Evolutionary conservation across 2,888 invertebrate genomes (phyloP), one percentile per base, ranked within the genome.

Genomic region (Cryptocheilus praepositus): DNA sequence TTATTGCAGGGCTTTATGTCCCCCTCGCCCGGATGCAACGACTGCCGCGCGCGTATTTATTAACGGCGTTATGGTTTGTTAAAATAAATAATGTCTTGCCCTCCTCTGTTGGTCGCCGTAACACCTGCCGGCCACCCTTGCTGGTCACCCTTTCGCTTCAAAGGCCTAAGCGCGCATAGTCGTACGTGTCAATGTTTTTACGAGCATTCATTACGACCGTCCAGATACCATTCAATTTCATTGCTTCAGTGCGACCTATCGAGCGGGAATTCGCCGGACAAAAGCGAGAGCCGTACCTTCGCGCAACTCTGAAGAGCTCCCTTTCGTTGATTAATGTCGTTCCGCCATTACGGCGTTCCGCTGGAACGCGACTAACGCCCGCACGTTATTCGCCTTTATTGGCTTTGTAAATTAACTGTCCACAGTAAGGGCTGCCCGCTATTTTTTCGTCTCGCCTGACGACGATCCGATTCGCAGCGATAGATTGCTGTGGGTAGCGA

Each of bases 1-100:
- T 76, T 77, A 81, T 73, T 72, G 73, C 67, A 19, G n/a, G 64
- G 69, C 75, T 74, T 79, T 81, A 80, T 74, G 66, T 59, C 57
- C 64, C 54, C 15, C 19, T 45, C 19, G 19, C 51, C 45, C 28
- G 49, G 5, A n/a, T 13, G 49, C n/a, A 49, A 36, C 36, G 36
- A 36, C 36, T 49, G 18, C 18, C 13, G 25, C 21, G 54, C 36
- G 49, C 11, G 53, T 69, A 75, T 77, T 70, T 75, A 77, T 79
- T 76, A 71, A 64, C 64, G 53, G 59, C 65, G 67, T 69, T 75
- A 70, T 59, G 60, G 54, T 70, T 69, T 67, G 58, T 66, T 66
- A 71, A 62, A 68, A 55, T 70, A 63, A 70, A 79, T 69, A 74
- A 55, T 57, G 36, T 45, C 8, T 3, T 45, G 51, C 45, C 21